Base-by-base conservation (phyloP, 2,888 invertebrate genomes). In the Netelia melanura region DNA sequence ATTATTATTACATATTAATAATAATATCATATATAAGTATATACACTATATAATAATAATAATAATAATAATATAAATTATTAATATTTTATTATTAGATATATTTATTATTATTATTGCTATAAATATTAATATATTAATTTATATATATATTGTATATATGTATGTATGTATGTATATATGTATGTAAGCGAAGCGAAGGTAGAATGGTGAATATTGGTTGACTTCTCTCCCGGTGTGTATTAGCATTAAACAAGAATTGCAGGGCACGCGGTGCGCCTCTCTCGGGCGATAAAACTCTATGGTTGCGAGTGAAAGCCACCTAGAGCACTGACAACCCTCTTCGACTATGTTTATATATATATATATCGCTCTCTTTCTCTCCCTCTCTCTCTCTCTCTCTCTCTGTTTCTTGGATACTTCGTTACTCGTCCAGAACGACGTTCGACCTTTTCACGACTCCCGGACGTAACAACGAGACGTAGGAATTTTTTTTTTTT, bases 361-460 rank as follows among this genome's bases (percentile, higher is more conserved):
- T 65, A 6, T 71, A 65, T 62, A 14, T 70, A 17, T 17, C 17
- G 17, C 17, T 17, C 17, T 17, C 17, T 17, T 17, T 38, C 52
- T 2, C 25, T 25, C 25, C 3, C 3, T 25, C 25, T 30, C 3
- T 38, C 52, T 2, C 25, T 25, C 25, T 1, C 3, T 25, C 25
- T 30, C 3, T 30, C 30, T 30, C 30, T 30, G 0, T 2, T 30
- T 30, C 30, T 30, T 30, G 30, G 3, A 30, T 30, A 30, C 11
- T 58, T n/a, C 68, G 23, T 17, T 25, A 21, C 58, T 43, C 52
- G 62, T 62, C 70, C 48, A 38, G 64, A 64, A 52, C 5, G 78
- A 78, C 74, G 72, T 68, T 83, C 83, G 83, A 83, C 83, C 83
- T 83, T 83, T 84, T 25, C 71, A 76, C 75, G 70, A 44, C 21